Conservation (phyloP, 1,140 invertebrate species). For the Schlechtendalia chinensis region DNA sequence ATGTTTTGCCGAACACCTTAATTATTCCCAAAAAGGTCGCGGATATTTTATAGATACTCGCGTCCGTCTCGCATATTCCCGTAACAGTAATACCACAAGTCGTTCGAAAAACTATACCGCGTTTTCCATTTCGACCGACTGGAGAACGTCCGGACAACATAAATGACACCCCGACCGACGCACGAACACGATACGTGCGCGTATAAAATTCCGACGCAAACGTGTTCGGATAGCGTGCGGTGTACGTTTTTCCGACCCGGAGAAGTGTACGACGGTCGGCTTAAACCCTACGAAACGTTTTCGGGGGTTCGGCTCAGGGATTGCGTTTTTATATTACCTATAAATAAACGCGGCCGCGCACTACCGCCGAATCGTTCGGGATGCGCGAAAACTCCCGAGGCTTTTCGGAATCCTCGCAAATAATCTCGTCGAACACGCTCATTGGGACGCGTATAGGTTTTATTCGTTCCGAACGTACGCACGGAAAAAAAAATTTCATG, state of each 20-base stretch:
- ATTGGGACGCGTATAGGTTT: neutral
- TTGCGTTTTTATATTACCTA: neutral
- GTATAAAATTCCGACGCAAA: neutral
- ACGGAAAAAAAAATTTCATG: neutral
- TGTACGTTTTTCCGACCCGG: neutral
- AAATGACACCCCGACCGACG: no score
- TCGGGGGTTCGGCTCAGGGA: neutral
- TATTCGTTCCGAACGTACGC: neutral
- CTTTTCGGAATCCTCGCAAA: neutral
- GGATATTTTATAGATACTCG: no score
- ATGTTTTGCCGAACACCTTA: no score
- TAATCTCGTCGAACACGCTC: neutral
- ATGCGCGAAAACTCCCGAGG: neutral
- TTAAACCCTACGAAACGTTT: neutral
- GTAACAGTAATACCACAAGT: no score
- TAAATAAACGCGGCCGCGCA: constrained; percentile 7
- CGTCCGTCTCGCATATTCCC: no score
- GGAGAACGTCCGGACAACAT: no score
- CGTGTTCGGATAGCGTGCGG: neutral
- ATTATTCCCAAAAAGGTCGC: no score
- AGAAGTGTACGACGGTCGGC: neutral
- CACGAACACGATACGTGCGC: no score
- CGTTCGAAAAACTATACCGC: no score
- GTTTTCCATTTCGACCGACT: no score
- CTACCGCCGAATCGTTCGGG: no score